These are phyloP conservation scores for Oreochromis niloticus DNA, from an alignment of 2,113 vertebrate species.

Conservation along the genomic window DNA sequence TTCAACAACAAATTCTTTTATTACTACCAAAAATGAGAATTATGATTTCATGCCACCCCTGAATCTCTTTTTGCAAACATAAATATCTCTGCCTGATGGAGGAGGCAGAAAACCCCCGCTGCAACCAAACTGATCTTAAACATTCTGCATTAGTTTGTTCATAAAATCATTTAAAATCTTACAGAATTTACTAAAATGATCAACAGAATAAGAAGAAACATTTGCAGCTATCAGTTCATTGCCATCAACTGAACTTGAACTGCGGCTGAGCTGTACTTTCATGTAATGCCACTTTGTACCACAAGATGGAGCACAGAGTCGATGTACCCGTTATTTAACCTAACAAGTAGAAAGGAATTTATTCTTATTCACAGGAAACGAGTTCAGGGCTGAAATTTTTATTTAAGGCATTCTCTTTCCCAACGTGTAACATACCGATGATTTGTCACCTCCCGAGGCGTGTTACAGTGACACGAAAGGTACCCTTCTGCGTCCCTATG, in stretches of 20 bases:
- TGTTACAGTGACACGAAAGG: rapidly evolving
- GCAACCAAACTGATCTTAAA: background rate
- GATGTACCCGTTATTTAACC: background rate
- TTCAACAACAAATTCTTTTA: rapidly evolving
- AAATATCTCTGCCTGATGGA: background rate
- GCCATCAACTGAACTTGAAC: rapidly evolving
- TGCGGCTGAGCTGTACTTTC: background rate
- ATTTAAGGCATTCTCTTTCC: background rate
- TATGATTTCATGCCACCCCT: background rate
- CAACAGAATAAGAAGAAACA: background rate
- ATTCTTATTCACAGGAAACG: background rate
- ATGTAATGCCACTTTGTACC: background rate
- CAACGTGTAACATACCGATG: background rate
- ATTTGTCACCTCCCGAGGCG: rapidly evolving
- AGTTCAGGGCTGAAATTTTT: background rate
- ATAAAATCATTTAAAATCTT: background rate
- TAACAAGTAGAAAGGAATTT: background rate
- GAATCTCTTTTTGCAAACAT: rapidly evolving
- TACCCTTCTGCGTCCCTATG: rapidly evolving
- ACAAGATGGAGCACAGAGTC: background rate
- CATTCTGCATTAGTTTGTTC: background rate
- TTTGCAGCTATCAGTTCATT: background rate
- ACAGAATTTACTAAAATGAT: background rate
- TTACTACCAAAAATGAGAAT: background rate
- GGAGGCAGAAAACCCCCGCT: rapidly evolving